Conservation (phyloP, 2,888 invertebrate genomes). For the Chrysolina americana region DNA sequence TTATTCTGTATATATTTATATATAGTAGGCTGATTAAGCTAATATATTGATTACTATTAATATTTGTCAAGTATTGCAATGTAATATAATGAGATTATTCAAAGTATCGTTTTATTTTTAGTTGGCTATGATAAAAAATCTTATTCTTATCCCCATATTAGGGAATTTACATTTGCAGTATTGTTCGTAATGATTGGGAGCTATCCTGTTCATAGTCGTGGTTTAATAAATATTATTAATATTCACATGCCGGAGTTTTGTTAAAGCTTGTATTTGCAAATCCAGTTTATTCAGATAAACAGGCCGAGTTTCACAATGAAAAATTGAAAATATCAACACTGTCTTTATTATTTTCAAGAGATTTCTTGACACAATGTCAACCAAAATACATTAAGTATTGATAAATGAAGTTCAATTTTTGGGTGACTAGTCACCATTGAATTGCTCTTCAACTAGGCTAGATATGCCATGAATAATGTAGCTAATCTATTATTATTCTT, state of each 20-base stretch:
- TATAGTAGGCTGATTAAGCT: conserved; percentile 12
- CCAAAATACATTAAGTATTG: too few relatives aligned
- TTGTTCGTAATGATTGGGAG: not conserved
- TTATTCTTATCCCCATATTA: not conserved
- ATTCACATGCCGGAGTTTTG: not conserved
- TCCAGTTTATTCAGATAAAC: not conserved
- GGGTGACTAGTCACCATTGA: too few relatives aligned
- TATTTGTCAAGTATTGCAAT: conserved; percentile 17
- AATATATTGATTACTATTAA: conserved; percentile 19
- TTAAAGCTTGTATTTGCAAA: conserved; percentile 7
- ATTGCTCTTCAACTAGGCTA: too few relatives aligned
- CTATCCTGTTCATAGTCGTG: not conserved
- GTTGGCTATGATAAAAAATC: not conserved
- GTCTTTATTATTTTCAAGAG: too few relatives aligned
- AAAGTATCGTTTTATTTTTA: conserved; percentile 3
- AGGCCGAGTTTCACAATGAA: not conserved
- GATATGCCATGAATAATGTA: too few relatives aligned
- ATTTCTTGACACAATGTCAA: too few relatives aligned
- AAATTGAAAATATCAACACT: not conserved
- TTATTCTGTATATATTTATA: conserved; percentile 22
- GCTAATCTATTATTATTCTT: too few relatives aligned
- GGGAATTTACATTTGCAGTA: not conserved
- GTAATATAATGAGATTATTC: conserved; percentile 29
- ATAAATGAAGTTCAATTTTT: too few relatives aligned
- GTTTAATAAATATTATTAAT: conserved; percentile 1